Percentiles rank a stretch among this genome's conserved stretches.
These are phyloP conservation scores for Glaucidium brasilianum DNA, from an alignment of 2,113 vertebrate species.

Conservation along the genomic window DNA sequence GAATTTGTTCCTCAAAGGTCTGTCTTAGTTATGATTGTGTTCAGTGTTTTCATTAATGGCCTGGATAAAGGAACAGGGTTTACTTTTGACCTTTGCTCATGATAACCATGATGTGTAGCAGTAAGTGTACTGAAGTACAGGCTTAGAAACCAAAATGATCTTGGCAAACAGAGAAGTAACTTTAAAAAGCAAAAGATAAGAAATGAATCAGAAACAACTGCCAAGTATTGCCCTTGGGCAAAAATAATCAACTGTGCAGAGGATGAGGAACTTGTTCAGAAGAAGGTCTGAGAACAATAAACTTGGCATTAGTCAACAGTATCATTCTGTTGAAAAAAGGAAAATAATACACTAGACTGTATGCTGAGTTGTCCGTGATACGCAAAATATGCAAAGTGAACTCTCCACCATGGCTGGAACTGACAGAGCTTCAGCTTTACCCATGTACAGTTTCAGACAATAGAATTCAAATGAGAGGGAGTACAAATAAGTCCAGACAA, in stretches of 20 bases:
- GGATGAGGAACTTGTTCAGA: background rate
- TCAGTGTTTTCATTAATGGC: background rate
- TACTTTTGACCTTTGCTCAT: background rate
- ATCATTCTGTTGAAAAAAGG: background rate
- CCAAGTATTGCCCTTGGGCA: background rate
- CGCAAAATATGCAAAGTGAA: background rate
- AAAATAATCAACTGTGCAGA: background rate
- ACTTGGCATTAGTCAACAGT: background rate
- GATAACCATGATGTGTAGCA: rapidly evolving
- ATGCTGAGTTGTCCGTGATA: background rate
- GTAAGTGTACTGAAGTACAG: background rate
- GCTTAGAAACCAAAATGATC: background rate
- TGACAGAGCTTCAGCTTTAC: background rate
- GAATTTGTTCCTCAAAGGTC: background rate
- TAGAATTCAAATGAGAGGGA: background rate
- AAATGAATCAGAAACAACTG: background rate
- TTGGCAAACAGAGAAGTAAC: background rate
- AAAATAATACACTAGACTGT: background rate
- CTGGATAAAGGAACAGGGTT: background rate
- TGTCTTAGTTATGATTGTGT: background rate
- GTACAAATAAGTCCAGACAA: background rate
- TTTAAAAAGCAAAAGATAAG: background rate
- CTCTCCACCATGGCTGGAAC: background rate
- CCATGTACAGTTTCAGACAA: background rate
- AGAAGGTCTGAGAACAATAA: background rate